Conservation (phyloP, 2,888 invertebrate species). For the Hecatera dysodea region DNA sequence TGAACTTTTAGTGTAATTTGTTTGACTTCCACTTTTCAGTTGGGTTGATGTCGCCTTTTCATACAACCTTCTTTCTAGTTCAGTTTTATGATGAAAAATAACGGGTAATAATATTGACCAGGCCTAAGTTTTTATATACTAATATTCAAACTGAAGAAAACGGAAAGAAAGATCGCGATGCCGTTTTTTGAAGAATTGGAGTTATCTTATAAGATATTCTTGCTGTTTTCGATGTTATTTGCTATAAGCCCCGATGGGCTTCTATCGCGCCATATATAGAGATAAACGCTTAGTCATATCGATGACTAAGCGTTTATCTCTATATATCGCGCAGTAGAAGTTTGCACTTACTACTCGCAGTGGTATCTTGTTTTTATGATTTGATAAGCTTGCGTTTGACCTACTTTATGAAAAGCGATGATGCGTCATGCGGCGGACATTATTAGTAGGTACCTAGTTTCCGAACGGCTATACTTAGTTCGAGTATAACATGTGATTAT, state of each 20-base stretch:
- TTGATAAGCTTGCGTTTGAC: not conserved
- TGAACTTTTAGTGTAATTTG: not conserved
- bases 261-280: no score
- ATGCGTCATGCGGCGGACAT: no score
- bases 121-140: no score
- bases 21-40: not conserved
- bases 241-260: no score
- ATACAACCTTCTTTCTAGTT: not conserved
- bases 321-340: no score
- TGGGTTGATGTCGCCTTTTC: not conserved
- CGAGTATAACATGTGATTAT: not conserved
- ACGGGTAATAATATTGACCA: not conserved
- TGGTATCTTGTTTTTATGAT: not conserved
- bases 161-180: no score
- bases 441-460: not conserved
- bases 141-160: no score
- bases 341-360: not conserved
- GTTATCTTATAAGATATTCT: not conserved
- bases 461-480: not conserved
- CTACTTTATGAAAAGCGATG: not conserved
- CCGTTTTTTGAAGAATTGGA: not conserved
- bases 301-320: not conserved
- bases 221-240: not conserved
- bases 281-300: no score
- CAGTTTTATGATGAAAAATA: not conserved